Evolutionary conservation across 2,888 invertebrate species (phyloP).

Genomic region (Apotomis turbidana): DNA sequence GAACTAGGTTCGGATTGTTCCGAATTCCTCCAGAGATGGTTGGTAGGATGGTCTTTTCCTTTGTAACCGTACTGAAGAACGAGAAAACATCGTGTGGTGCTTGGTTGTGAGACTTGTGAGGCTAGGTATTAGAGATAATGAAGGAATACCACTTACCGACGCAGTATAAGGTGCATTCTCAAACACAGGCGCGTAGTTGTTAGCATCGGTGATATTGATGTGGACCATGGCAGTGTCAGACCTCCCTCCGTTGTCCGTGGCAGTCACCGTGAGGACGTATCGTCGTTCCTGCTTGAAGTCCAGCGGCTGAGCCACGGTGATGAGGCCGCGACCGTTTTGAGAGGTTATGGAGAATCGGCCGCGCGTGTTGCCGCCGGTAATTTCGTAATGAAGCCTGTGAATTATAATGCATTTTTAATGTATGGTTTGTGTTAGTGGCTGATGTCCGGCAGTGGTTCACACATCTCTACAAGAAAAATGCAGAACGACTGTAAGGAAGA

Average conservation of each 20-base stretch:
- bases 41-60: too few species aligned
- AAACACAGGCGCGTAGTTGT: slow-evolving; percentile 96
- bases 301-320: slow-evolving; percentile 94
- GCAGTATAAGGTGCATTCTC: slow-evolving; percentile 96
- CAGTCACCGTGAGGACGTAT: slow-evolving; percentile 93
- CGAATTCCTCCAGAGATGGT: too few species aligned
- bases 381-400: slow-evolving; percentile 90
- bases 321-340: slow-evolving; percentile 93
- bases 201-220: slow-evolving; percentile 97
- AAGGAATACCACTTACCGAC: slow-evolving; percentile 72
- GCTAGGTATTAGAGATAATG: slow-evolving; percentile 2
- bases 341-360: slow-evolving; percentile 95
- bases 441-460: too few species aligned
- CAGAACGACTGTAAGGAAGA: too few species aligned
- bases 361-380: slow-evolving; percentile 92
- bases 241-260: slow-evolving; percentile 94
- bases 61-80: too few species aligned
- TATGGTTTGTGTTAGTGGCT: too few species aligned
- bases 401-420: slow-evolving; percentile 1
- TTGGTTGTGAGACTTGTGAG: too few species aligned
- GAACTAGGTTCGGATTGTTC: too few species aligned
- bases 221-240: slow-evolving; percentile 95
- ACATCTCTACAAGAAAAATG: too few species aligned
- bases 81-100: too few species aligned
- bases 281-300: slow-evolving; percentile 96